Evolutionary conservation across 2,888 invertebrate species (phyloP).

Genomic region (Calameuta filiformis): DNA sequence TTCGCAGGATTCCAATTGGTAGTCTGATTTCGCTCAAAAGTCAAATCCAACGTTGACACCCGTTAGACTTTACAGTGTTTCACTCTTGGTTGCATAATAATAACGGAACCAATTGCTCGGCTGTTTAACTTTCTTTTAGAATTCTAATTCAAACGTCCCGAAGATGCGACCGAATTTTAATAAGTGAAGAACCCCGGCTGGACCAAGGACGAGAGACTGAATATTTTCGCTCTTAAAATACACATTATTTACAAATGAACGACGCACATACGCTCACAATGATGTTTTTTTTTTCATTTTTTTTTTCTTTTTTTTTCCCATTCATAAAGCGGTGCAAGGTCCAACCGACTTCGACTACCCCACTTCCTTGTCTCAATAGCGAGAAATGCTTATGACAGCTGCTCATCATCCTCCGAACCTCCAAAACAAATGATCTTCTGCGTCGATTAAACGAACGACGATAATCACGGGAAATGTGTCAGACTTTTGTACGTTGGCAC

Average conservation of each 20-base stretch:
- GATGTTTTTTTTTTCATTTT: not conserved
- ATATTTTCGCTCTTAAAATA: not conserved
- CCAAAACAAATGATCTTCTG: not conserved
- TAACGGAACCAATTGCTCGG: not conserved
- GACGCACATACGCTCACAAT: not conserved
- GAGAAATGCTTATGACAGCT: not conserved
- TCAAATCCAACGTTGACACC: not conserved
- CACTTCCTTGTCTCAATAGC: not conserved
- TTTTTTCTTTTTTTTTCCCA: not conserved
- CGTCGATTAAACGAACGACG: not conserved
- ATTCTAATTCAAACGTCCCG: not conserved
- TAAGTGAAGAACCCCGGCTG: not conserved
- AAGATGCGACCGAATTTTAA: not conserved
- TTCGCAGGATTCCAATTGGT: conserved; percentile 28
- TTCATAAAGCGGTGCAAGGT: too few relatives aligned
- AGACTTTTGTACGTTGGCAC: not conserved
- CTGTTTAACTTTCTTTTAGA: not conserved
- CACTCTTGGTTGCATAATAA: not conserved
- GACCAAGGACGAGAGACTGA: not conserved
- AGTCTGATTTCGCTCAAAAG: not conserved
- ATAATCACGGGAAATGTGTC: not conserved
- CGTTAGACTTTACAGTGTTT: not conserved
- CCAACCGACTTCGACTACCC: not conserved
- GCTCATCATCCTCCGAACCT: not conserved
- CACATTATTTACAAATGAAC: not conserved